Percentiles rank a stretch among this genome's conserved stretches.
Evolutionary conservation across 2,888 invertebrate species (phyloP).

Genomic region (Eumerus sabulonum): DNA sequence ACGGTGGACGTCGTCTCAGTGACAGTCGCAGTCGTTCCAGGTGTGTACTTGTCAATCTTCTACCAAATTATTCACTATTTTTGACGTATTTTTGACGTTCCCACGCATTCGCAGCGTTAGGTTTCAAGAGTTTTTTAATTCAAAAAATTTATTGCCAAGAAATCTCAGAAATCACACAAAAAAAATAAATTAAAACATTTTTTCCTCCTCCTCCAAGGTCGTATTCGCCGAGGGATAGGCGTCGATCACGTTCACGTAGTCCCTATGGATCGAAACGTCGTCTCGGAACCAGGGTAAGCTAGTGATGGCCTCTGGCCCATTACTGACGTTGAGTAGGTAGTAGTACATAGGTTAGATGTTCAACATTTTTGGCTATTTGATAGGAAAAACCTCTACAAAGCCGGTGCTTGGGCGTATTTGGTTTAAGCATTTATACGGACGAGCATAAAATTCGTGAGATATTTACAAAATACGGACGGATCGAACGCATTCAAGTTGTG

Average conservation of each 20-base stretch:
- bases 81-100: slow-evolving; percentile 28
- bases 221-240: slow-evolving; percentile 82
- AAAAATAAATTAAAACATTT: slow-evolving; percentile 34
- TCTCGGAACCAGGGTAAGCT: slow-evolving; percentile 85
- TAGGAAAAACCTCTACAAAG: slow-evolving; percentile 86
- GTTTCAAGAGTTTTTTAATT: slow-evolving; percentile 55
- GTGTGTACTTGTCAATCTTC: slow-evolving; percentile 20
- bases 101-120: slow-evolving; percentile 53
- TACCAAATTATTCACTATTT: neutral
- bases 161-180: slow-evolving; percentile 39
- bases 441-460: slow-evolving; percentile 95
- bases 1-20: slow-evolving; percentile 15
- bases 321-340: no score
- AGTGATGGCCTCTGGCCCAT: no score
- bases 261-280: slow-evolving; percentile 89
- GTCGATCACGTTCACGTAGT: slow-evolving; percentile 86
- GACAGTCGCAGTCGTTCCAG: slow-evolving; percentile 53
- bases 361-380: neutral
- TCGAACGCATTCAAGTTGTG: slow-evolving; percentile 95
- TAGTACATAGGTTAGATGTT: neutral
- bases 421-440: slow-evolving; percentile 94
- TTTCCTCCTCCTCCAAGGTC: slow-evolving; percentile 76
- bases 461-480: slow-evolving; percentile 94
- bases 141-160: slow-evolving; percentile 30
- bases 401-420: slow-evolving; percentile 96